phyloP scores from a whole-genome alignment of 2,113 vertebrate species.

The Toxostoma redivivum region DNA sequence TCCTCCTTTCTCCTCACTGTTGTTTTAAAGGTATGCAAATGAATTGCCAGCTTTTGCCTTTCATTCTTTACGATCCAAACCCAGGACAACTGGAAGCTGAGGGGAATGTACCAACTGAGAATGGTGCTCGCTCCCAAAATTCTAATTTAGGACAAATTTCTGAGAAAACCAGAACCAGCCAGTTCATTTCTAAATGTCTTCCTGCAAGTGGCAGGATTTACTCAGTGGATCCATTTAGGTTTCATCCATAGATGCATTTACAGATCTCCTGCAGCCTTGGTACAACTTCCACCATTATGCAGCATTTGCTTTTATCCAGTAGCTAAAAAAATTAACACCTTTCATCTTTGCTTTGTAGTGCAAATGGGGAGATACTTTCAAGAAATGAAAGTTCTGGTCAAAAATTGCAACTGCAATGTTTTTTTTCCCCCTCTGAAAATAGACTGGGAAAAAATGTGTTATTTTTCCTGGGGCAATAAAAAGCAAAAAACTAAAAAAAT shows the following conservation, averaged over 20 bases:
- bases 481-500: background rate
- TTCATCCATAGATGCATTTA: background rate
- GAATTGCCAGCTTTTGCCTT: background rate
- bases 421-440: background rate
- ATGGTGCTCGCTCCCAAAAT: background rate
- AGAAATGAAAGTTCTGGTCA: background rate
- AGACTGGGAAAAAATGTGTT: fast-evolving
- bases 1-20: background rate
- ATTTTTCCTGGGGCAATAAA: background rate
- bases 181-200: background rate
- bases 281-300: background rate
- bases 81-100: background rate
- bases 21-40: background rate
- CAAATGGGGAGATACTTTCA: background rate
- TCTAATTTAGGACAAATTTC: background rate
- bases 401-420: background rate
- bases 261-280: background rate
- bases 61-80: background rate
- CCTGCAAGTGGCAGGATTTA: background rate
- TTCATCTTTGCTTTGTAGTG: background rate
- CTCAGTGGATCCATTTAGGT: background rate
- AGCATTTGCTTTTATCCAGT: background rate
- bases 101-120: background rate
- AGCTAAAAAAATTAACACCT: background rate
- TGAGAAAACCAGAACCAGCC: background rate